Conservation (phyloP, 1,140 invertebrate genomes). For the Contarinia nasturtii region DNA sequence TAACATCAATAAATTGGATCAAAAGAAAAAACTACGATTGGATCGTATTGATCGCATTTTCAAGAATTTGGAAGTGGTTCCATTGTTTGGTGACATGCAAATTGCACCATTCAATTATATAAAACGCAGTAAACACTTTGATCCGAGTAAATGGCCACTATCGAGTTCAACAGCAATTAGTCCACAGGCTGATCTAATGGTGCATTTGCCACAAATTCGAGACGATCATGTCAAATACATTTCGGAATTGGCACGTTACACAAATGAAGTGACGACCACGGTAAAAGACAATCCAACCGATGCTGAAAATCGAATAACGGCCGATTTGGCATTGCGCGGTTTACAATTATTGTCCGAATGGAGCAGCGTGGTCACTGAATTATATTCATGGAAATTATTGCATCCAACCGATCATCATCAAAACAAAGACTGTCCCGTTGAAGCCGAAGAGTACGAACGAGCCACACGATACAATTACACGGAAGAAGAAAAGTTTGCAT, state of each 20-base stretch:
- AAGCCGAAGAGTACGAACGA: slow-evolving; percentile 98
- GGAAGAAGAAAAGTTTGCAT: slow-evolving; percentile 91
- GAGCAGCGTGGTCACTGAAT: slow-evolving; percentile 93
- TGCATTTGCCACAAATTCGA: slow-evolving; percentile 82
- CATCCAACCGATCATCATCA: slow-evolving; percentile 96
- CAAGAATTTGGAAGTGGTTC: slow-evolving; percentile 96
- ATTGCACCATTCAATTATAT: slow-evolving; percentile 98
- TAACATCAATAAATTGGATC: slow-evolving; percentile 94
- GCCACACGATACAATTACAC: slow-evolving; percentile 97
- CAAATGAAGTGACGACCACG: slow-evolving; percentile 83
- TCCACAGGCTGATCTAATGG: slow-evolving; percentile 91
- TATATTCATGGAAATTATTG: slow-evolving; percentile 95
- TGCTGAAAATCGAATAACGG: slow-evolving; percentile 80
- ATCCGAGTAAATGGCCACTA: slow-evolving; percentile 80
- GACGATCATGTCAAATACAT: slow-evolving; percentile 97
- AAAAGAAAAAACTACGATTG: slow-evolving; percentile 89
- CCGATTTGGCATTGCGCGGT: slow-evolving; percentile 78
- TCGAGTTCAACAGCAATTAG: slow-evolving; percentile 60
- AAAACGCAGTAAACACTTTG: slow-evolving; percentile 86
- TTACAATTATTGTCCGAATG: slow-evolving; percentile 88
- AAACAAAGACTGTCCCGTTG: slow-evolving; percentile 84
- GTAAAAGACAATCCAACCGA: slow-evolving; percentile 87
- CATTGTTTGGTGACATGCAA: slow-evolving; percentile 98
- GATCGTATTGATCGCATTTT: slow-evolving; percentile 94
- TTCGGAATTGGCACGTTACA: slow-evolving; percentile 86